These are phyloP conservation scores for Stenurella melanura DNA, from an alignment of 2,888 invertebrate species.

Conservation along the genomic window DNA sequence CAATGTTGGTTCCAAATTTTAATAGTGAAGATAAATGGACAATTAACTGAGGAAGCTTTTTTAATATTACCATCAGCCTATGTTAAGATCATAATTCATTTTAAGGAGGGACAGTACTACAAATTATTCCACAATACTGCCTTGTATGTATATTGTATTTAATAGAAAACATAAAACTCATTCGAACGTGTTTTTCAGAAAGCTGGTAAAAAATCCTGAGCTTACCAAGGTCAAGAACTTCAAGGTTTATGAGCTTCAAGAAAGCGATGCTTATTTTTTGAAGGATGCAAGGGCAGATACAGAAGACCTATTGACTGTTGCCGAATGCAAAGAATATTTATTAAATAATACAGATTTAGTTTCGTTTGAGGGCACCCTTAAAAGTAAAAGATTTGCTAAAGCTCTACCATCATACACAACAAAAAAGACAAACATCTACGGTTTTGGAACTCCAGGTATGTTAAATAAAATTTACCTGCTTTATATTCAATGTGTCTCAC, in stretches of 20 bases:
- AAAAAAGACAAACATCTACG: conserved; percentile 34
- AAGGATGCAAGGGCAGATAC: background rate
- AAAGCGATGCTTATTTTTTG: conserved; percentile 14
- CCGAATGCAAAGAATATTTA: conserved; percentile 43
- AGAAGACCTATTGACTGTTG: too few relatives aligned
- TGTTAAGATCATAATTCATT: conserved; percentile 10
- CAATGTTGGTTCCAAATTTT: conserved; percentile 41
- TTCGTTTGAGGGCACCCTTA: conserved; percentile 53
- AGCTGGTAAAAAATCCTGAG: conserved; percentile 17
- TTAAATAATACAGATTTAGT: conserved; percentile 33
- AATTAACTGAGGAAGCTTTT: conserved; percentile 15
- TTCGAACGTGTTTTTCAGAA: conserved; percentile 33
- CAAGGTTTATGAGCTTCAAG: conserved; percentile 24
- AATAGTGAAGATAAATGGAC: background rate
- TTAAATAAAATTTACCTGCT: background rate
- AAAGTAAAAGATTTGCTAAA: conserved; percentile 48
- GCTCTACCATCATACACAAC: conserved; percentile 44
- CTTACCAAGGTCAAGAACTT: conserved; percentile 28
- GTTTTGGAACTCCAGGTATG: conserved; percentile 57
- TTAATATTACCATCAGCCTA: conserved; percentile 38
- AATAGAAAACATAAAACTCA: background rate
- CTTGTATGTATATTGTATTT: conserved; percentile 34
- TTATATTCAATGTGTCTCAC: too few relatives aligned
- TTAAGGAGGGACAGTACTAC: conserved; percentile 34
- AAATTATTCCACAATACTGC: conserved; percentile 28